These are phyloP conservation scores for Polymixis flavicincta DNA, from an alignment of 2,888 invertebrate genomes.

Conservation along the genomic window DNA sequence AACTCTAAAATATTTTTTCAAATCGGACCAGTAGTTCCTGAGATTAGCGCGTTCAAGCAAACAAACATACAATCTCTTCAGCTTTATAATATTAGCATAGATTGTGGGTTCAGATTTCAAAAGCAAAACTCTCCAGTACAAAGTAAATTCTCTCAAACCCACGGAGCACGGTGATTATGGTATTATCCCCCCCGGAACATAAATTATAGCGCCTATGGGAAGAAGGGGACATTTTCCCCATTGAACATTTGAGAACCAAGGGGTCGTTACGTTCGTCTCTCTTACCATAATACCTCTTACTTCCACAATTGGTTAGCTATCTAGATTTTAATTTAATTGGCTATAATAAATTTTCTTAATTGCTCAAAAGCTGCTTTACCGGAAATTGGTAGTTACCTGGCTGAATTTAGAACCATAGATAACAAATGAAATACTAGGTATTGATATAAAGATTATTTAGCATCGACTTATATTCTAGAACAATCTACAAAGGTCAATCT, in stretches of 20 bases:
- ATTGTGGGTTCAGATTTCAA: conserved; percentile 16
- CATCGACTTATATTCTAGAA: too few relatives aligned
- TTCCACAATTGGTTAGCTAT: conserved; percentile 54
- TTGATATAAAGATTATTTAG: conserved; percentile 3
- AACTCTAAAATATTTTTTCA: too few relatives aligned
- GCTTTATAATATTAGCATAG: too few relatives aligned
- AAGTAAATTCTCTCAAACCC: conserved; percentile 17
- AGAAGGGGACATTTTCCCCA: conserved; percentile 40
- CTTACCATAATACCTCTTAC: conserved; percentile 35
- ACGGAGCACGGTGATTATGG: conserved; percentile 49
- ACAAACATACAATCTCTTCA: too few relatives aligned
- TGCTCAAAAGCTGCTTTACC: conserved; percentile 47
- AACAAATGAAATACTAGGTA: conserved; percentile 16
- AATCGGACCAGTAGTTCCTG: too few relatives aligned
- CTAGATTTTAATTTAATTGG: conserved; percentile 58
- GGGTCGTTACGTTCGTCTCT: conserved; percentile 31
- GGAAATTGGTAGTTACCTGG: conserved; percentile 48
- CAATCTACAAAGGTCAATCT: background rate
- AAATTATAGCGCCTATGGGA: conserved; percentile 43
- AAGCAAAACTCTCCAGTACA: conserved; percentile 14
- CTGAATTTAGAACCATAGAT: conserved; percentile 32
- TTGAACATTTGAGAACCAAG: conserved; percentile 33
- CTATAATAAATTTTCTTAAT: conserved; percentile 55
- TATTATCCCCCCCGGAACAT: conserved; percentile 46
- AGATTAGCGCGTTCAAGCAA: too few relatives aligned